Conservation (phyloP, 2,113 vertebrate genomes). For the Python bivittatus region DNA sequence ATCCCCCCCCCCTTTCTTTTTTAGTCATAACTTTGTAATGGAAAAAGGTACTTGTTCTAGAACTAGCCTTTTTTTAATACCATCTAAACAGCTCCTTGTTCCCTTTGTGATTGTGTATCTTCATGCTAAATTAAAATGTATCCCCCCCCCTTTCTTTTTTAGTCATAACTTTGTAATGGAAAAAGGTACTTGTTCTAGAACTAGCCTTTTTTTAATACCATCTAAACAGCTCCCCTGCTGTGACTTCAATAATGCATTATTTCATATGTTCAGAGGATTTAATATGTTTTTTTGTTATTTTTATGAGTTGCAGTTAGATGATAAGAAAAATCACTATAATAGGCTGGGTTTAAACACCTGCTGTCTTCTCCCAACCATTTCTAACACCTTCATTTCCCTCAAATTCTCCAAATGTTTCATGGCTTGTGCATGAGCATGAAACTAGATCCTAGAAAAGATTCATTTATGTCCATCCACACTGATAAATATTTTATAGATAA, state of each 20-base stretch:
- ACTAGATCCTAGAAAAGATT: slow-evolving; percentile 42
- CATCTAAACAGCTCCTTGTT: too few relatives aligned
- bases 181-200: slow-evolving; percentile 48
- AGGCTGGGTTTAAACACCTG: slow-evolving; percentile 59
- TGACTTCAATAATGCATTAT: slow-evolving; percentile 68
- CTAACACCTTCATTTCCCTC: background rate
- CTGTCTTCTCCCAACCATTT: background rate
- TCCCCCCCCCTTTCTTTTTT: slow-evolving; percentile 11
- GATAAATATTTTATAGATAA: slow-evolving; percentile 56
- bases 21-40: too few relatives aligned
- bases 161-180: slow-evolving; percentile 57
- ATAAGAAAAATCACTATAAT: slow-evolving; percentile 64
- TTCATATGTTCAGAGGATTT: slow-evolving; percentile 62
- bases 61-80: too few relatives aligned
- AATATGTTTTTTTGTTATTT: slow-evolving; percentile 46
- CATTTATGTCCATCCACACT: slow-evolving; percentile 25
- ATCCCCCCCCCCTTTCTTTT: background rate
- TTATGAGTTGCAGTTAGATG: slow-evolving; percentile 52
- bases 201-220: slow-evolving; percentile 54
- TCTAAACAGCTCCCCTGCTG: slow-evolving; percentile 60
- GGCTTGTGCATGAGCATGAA: background rate
- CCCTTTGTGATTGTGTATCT: slow-evolving; percentile 36
- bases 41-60: too few relatives aligned
- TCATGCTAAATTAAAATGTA: slow-evolving; percentile 46
- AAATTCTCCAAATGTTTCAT: slow-evolving; percentile 4